Percentiles rank a stretch among this genome's conserved stretches.
Evolutionary conservation across 2,113 vertebrate genomes (phyloP).

Genomic region (Muntiacus reevesi): DNA sequence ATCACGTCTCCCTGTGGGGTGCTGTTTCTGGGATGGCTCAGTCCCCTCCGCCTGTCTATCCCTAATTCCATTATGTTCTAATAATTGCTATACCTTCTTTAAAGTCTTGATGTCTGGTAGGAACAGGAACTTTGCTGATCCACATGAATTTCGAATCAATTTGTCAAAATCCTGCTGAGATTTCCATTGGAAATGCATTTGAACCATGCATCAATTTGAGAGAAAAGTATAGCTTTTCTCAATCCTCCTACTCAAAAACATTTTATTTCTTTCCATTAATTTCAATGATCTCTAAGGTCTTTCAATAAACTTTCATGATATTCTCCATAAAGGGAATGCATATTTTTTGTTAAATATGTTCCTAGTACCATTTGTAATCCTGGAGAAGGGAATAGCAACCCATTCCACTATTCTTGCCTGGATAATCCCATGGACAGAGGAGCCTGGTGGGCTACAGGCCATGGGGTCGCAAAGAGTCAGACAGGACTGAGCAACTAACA

Average conservation of each 20-base stretch:
- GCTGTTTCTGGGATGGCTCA: neutral
- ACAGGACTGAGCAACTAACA: neutral
- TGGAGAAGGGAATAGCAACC: neutral
- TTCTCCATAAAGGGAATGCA: neutral
- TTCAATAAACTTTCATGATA: neutral
- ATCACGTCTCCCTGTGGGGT: neutral
- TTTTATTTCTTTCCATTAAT: neutral
- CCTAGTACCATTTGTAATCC: neutral
- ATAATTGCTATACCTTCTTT: neutral
- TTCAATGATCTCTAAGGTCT: neutral
- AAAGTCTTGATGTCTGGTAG: neutral
- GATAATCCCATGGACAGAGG: neutral
- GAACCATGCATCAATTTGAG: neutral
- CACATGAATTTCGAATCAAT: neutral
- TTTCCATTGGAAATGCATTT: conserved; percentile 1
- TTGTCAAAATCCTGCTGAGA: neutral
- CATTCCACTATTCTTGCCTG: neutral
- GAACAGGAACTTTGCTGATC: neutral
- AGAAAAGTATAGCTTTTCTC: conserved; percentile 7
- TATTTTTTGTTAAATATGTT: neutral
- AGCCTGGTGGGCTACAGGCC: neutral
- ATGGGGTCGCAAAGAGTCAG: neutral
- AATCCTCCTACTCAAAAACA: neutral
- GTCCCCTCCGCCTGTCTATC: neutral
- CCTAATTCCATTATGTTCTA: neutral